phyloP scores from a whole-genome alignment of 2,113 vertebrate species.

The Formicarius rufipectus region DNA sequence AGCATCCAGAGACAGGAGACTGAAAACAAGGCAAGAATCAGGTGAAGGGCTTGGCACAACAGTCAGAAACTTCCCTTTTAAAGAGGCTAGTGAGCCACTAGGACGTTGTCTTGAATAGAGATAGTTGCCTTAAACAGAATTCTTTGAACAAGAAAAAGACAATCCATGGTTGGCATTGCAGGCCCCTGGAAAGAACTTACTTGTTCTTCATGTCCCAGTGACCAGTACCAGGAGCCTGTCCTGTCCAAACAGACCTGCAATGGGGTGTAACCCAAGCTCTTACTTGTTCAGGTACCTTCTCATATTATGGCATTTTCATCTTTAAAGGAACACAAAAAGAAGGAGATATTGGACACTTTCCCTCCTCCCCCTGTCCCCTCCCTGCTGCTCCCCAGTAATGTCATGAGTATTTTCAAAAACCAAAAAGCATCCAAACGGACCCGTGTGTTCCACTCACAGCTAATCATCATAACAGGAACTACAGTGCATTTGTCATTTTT shows the following conservation, averaged over 20 bases:
- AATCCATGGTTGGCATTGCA: neutral
- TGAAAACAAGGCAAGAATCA: neutral
- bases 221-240: neutral
- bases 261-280: neutral
- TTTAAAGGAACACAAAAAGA: neutral
- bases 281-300: neutral
- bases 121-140: neutral
- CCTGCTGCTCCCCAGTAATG: rapidly evolving
- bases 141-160: neutral
- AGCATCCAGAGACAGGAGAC: neutral
- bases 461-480: neutral
- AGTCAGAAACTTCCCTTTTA: neutral
- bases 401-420: neutral
- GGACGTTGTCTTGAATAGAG: neutral
- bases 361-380: rapidly evolving
- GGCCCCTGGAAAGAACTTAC: neutral
- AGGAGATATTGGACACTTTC: neutral
- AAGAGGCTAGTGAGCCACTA: neutral
- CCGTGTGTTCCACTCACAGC: neutral
- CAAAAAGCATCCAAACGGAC: neutral
- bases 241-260: neutral
- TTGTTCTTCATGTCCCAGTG: neutral
- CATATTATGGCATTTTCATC: neutral
- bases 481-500: neutral
- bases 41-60: neutral